phyloP scores from a whole-genome alignment of 2,888 invertebrate genomes.

The Nemurella pictetii region DNA sequence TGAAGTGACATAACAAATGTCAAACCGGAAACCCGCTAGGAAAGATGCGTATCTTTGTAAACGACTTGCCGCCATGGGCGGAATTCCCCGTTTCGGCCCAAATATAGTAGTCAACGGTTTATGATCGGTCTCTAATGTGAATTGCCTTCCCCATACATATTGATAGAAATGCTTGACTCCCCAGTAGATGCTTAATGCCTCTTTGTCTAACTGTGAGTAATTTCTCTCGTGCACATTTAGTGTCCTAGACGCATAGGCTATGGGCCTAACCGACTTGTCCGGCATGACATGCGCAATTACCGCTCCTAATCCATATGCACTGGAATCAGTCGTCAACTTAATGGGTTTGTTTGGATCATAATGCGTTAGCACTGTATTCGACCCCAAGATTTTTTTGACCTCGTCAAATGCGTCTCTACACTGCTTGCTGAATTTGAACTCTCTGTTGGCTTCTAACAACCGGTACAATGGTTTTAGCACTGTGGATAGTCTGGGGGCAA shows the following conservation, averaged over 20 bases:
- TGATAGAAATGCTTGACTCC: constrained; percentile 50
- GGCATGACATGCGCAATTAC: too few relatives aligned
- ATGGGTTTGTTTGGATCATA: too few relatives aligned
- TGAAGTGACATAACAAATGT: neutral
- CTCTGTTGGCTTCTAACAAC: too few relatives aligned
- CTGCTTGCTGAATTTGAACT: too few relatives aligned
- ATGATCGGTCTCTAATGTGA: constrained; percentile 43
- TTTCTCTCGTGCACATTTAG: too few relatives aligned
- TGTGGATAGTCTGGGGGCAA: too few relatives aligned
- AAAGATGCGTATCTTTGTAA: constrained; percentile 5
- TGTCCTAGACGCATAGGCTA: constrained; percentile 47
- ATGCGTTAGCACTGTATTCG: too few relatives aligned
- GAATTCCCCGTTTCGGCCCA: constrained; percentile 40
- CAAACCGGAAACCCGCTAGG: neutral
- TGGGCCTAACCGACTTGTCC: constrained; percentile 46
- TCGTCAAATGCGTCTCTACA: too few relatives aligned
- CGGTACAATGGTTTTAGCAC: too few relatives aligned
- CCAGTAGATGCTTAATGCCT: constrained; percentile 49
- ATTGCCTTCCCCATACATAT: constrained; percentile 49
- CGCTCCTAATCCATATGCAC: too few relatives aligned
- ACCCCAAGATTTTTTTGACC: too few relatives aligned
- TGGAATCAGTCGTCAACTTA: too few relatives aligned
- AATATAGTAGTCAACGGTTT: constrained; percentile 43
- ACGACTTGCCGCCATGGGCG: constrained; percentile 6
- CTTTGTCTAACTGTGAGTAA: constrained; percentile 46